Conservation (phyloP, 2,113 vertebrate genomes). For the Columba janthina region DNA sequence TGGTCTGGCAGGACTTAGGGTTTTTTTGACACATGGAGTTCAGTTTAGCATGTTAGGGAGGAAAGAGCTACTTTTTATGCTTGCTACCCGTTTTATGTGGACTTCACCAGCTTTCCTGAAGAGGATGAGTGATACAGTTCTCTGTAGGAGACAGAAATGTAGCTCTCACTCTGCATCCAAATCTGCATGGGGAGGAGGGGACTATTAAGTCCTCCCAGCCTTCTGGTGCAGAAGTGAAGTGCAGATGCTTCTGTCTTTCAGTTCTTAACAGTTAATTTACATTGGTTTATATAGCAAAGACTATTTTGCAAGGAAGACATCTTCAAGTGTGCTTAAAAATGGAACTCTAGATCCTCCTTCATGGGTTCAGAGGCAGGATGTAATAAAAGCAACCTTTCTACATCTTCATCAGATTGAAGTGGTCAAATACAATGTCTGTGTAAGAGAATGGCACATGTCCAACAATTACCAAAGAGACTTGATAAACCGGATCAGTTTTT, state of each 20-base stretch:
- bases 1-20: background rate
- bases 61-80: background rate
- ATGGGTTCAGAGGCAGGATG: background rate
- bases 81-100: background rate
- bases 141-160: background rate
- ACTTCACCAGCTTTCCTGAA: background rate
- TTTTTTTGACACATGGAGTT: background rate
- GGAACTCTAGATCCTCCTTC: background rate
- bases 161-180: background rate
- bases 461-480: background rate
- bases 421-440: background rate
- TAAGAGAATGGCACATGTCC: background rate
- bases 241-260: background rate
- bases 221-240: background rate
- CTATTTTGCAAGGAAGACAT: background rate
- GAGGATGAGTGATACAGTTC: background rate
- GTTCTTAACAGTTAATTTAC: background rate
- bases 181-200: background rate
- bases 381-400: background rate
- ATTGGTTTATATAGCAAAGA: background rate
- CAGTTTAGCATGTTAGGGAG: background rate
- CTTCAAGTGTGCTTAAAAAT: background rate
- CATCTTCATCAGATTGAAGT: background rate
- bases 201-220: background rate
- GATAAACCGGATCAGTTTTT: background rate